phyloP scores from a whole-genome alignment of 2,797 vertebrate species.

The Allobates femoralis region DNA sequence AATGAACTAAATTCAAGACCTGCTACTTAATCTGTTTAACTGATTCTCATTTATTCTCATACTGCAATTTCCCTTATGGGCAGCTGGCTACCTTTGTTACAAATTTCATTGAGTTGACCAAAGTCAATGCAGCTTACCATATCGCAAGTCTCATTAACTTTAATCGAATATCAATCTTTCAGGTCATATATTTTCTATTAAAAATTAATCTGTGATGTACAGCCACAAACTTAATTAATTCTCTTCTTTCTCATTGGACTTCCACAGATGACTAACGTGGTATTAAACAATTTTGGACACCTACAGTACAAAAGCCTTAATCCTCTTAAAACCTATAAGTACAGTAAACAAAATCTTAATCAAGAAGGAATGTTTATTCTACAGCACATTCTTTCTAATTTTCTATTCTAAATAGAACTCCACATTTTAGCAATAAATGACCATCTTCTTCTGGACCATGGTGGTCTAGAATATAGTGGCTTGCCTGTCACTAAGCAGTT shows the following conservation, averaged over 20 bases:
- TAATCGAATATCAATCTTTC: conserved; percentile 26
- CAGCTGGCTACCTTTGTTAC: conserved; percentile 27
- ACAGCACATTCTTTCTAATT: background rate
- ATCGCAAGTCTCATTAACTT: conserved; percentile 45
- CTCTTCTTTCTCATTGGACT: conserved; percentile 11
- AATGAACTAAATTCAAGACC: conserved; percentile 4
- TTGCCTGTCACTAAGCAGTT: background rate
- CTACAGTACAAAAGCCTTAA: background rate
- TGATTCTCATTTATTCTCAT: conserved; percentile 10
- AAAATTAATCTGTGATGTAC: conserved; percentile 39
- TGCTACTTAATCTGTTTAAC: conserved; percentile 32
- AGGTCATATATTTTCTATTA: conserved; percentile 49
- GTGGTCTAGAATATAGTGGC: background rate
- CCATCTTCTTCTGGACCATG: background rate
- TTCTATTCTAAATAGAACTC: background rate
- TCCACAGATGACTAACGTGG: background rate
- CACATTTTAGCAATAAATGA: background rate
- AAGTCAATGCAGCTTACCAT: conserved; percentile 50
- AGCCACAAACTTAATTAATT: conserved; percentile 40
- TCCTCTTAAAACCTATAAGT: background rate
- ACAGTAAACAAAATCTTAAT: background rate
- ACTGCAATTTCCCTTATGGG: conserved; percentile 23
- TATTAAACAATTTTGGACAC: background rate
- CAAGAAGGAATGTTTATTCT: background rate
- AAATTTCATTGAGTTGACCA: conserved; percentile 46